Percentiles rank a stretch among this genome's conserved stretches.
Evolutionary conservation across 64 coral and sea anemone genomes (phyloP).

Genomic region (Catalaphyllia jardinei): DNA sequence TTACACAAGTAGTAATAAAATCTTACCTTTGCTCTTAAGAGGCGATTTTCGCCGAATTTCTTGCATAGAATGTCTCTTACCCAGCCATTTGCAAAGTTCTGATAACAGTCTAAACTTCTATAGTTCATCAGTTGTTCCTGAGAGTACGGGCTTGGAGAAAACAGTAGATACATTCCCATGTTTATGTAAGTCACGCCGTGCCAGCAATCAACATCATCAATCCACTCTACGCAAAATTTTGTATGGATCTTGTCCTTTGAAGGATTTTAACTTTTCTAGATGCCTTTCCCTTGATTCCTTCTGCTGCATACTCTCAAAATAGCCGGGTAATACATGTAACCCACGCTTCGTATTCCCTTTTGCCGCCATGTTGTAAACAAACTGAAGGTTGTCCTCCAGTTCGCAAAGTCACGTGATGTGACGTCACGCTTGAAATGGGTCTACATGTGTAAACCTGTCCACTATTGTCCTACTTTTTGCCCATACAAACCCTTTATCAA

Average conservation of each 20-base stretch:
- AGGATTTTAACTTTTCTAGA: conserved; percentile 26
- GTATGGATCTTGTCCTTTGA: conserved; percentile 43
- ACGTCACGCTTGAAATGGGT: conserved; percentile 56
- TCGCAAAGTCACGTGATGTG: conserved; percentile 31
- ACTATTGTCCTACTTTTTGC: no score
- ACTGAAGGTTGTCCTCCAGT: conserved; percentile 40
- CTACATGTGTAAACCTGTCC: neutral
- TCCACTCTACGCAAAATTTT: conserved; percentile 54
- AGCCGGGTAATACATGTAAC: conserved; percentile 39
- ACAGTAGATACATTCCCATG: conserved; percentile 64
- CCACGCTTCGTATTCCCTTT: neutral
- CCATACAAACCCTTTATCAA: no score
- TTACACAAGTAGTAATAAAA: neutral
- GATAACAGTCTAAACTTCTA: conserved; percentile 57
- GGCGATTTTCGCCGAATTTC: conserved; percentile 62
- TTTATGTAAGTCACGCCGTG: conserved; percentile 49
- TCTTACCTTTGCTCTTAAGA: conserved; percentile 42
- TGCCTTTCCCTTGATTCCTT: conserved; percentile 43
- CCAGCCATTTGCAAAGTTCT: conserved; percentile 59
- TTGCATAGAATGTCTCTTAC: conserved; percentile 45
- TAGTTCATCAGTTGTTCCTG: conserved; percentile 59
- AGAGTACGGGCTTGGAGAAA: conserved; percentile 44
- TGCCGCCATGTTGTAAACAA: conserved; percentile 46
- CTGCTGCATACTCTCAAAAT: conserved; percentile 5
- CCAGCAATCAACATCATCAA: conserved; percentile 53